Conservation (phyloP, 2,888 invertebrate genomes). For the Rugalucina vietnamica region DNA sequence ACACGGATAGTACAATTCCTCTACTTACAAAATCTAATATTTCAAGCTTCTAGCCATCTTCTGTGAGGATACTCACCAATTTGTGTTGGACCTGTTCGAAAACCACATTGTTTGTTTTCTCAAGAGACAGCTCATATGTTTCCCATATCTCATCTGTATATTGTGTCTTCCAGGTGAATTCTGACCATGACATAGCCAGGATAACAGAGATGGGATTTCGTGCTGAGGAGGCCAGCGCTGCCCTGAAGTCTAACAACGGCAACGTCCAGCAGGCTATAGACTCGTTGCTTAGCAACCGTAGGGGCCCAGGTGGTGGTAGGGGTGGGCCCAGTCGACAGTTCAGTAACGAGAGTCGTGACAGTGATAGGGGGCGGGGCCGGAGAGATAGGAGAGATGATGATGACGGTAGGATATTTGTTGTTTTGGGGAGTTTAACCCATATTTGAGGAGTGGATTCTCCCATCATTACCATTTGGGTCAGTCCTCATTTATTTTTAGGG, state of each 20-base stretch:
- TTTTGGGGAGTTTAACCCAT: no score
- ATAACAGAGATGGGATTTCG: slow-evolving; percentile 92
- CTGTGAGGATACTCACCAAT: no score
- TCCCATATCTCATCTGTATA: no score
- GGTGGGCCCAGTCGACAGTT: slow-evolving; percentile 24
- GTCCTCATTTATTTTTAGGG: no score
- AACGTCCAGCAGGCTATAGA: slow-evolving; percentile 86
- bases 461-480: no score
- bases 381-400: slow-evolving; percentile 50
- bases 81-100: no score
- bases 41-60: no score
- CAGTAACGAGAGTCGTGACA: slow-evolving; percentile 38
- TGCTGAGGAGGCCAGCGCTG: slow-evolving; percentile 90
- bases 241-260: slow-evolving; percentile 89
- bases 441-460: no score
- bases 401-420: slow-evolving; percentile 2
- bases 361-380: slow-evolving; percentile 59
- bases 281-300: slow-evolving; percentile 62
- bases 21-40: no score
- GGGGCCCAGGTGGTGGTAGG: background rate
- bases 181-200: slow-evolving; percentile 84
- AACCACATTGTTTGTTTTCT: no score
- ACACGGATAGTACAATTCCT: no score
- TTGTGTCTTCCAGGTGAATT: background rate
- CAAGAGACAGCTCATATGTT: no score